These are phyloP conservation scores for Callaeas wilsoni DNA, from an alignment of 2,113 vertebrate genomes.

Conservation along the genomic window DNA sequence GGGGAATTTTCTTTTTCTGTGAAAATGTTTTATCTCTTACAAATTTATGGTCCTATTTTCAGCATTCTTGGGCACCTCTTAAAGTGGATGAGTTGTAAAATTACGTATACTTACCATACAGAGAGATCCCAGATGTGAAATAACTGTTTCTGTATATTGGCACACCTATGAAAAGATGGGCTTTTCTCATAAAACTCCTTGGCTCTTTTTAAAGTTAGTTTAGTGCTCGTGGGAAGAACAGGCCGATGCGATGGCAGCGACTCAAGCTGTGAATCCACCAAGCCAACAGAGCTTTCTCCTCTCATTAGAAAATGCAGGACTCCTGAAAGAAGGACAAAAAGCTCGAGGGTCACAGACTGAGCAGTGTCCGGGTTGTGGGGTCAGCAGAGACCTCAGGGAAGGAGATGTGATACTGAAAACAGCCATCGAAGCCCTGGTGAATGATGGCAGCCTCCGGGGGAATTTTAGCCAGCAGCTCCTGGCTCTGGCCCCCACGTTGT, in stretches of 20 bases:
- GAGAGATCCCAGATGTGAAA: slow-evolving; percentile 26
- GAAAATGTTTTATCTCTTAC: slow-evolving; percentile 5
- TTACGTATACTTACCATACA: not conserved
- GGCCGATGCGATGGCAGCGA: fast-evolving
- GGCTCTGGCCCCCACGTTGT: not conserved
- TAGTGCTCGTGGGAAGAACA: not conserved
- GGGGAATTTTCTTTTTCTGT: not conserved
- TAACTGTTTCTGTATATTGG: not conserved
- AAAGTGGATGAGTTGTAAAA: slow-evolving; percentile 28
- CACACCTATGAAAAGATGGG: not conserved
- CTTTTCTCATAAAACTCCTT: not conserved
- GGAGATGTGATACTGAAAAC: not conserved
- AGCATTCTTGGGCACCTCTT: slow-evolving; percentile 3
- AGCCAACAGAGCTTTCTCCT: not conserved
- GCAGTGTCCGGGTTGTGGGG: fast-evolving
- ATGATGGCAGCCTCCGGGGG: not conserved
- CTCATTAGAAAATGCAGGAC: not conserved
- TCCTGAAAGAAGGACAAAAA: not conserved
- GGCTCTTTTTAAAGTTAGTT: not conserved
- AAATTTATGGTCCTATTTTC: slow-evolving; percentile 11
- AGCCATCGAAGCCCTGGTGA: not conserved
- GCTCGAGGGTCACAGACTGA: not conserved
- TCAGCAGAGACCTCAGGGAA: not conserved
- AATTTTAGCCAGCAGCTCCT: not conserved
- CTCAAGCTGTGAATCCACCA: not conserved